Base-by-base conservation (phyloP, 37 sponge, comb jelly and placozoan species). In the Agelas oroides region DNA sequence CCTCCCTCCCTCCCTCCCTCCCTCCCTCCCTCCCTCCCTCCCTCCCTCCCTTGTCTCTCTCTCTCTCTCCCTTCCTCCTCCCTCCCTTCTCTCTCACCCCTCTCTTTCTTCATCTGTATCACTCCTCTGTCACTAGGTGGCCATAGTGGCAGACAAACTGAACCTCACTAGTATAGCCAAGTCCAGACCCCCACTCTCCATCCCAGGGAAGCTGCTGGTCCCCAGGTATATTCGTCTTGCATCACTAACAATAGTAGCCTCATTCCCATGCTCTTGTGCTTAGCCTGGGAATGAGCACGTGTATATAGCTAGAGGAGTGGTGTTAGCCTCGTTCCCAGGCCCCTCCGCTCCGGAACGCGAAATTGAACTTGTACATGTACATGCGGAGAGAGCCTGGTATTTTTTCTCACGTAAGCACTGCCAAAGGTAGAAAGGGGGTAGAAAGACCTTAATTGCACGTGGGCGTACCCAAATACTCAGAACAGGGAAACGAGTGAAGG, bases 131-230 rank as follows among this genome's bases (percentile, higher is more conserved):
- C 53, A 24, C 38, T 46, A 91, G 92, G 92, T 91, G 16, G 82
- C 89, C 20, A 71, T 79, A 23, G 71, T 92, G 59, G 89, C 82
- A 0, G 73, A 88, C 14, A 81, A 69, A 38, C 66, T 92, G 40
- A 83, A 88, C 59, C 60, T 92, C 60, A 82, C 86, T 13, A 73
- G 75, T 1, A 64, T 80, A 1, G 85, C 73, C 31, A 78, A 84
- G 32, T 76, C 88, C 12, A 35, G 78, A 25, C 93, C 93, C 55
- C 61, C 79, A 8, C 76, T 92, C 54, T 88, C 89, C 40, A 78
- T 92, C 33, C 93, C 93, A 46, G 93, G 93, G 30, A 92, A 92
- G 55, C 84, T 92, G 32, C 28, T 92, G 5, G 87, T 92, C 25
- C 92, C 92, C 27, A 91, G 91, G 91, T 91, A 38, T 38, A 69